Percentiles rank a stretch among this genome's conserved stretches.
These are phyloP conservation scores for Chiloscyllium plagiosum DNA, from an alignment of 2,113 vertebrate species.

Conservation along the genomic window DNA sequence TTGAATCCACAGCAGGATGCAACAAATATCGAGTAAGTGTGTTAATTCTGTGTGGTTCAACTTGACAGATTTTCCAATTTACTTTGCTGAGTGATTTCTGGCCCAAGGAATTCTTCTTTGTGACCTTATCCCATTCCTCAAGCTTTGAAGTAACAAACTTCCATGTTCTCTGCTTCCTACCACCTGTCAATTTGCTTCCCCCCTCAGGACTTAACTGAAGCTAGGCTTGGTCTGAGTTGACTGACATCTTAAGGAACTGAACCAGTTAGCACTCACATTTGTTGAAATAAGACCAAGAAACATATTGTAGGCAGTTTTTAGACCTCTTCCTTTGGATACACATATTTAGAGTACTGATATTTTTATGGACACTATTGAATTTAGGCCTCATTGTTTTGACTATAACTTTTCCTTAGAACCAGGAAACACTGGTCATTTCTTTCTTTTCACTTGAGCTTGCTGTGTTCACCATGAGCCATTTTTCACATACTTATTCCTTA, in stretches of 20 bases:
- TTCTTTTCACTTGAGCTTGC: not conserved
- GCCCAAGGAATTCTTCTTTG: not conserved
- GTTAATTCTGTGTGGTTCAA: not conserved
- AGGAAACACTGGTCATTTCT: not conserved
- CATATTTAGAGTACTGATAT: not conserved
- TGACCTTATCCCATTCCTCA: not conserved
- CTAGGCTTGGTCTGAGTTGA: not conserved
- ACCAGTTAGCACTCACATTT: not conserved
- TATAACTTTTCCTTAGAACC: not conserved
- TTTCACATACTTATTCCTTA: not conserved
- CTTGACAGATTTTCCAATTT: not conserved
- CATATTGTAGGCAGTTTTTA: not conserved
- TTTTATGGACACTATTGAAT: not conserved
- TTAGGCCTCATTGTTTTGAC: not conserved
- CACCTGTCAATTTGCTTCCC: not conserved
- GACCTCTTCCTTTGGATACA: not conserved
- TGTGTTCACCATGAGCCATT: not conserved
- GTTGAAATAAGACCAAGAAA: not conserved
- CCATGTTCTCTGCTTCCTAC: not conserved
- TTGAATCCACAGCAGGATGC: not conserved
- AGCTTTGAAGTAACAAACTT: not conserved
- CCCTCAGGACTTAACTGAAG: not conserved
- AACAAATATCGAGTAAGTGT: not conserved
- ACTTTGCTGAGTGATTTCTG: not conserved
- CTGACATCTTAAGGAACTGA: not conserved